phyloP scores from a whole-genome alignment of 2,113 vertebrate genomes.

The Tachysurus fulvidraco region DNA sequence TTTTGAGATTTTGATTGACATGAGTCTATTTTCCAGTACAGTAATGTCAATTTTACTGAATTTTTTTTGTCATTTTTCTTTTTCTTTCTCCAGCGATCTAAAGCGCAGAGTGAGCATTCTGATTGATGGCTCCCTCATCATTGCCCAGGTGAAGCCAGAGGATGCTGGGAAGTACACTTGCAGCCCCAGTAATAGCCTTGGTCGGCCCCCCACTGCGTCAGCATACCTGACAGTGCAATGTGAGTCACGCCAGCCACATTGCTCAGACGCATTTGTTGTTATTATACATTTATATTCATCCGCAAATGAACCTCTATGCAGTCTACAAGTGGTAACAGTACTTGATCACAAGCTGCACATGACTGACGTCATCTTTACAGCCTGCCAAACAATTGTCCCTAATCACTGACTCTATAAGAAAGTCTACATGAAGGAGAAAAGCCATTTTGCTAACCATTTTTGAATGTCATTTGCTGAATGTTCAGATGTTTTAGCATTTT shows the following conservation, averaged over 20 bases:
- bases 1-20: not conserved
- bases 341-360: not conserved
- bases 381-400: not conserved
- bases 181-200: conserved; percentile 96
- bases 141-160: conserved; percentile 93
- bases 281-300: not conserved
- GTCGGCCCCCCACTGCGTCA: conserved; percentile 90
- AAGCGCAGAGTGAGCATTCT: conserved; percentile 96
- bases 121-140: conserved; percentile 94
- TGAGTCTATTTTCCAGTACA: not conserved
- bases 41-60: not conserved
- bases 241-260: conserved; percentile 72
- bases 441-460: not conserved
- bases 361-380: not conserved
- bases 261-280: not conserved
- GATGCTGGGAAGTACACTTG: conserved; percentile 96
- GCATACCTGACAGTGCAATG: conserved; percentile 95
- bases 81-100: conserved; percentile 77
- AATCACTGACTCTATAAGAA: not conserved
- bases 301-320: not conserved
- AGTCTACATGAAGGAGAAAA: not conserved
- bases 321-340: not conserved
- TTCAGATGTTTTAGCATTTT: not conserved
- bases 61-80: not conserved
- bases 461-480: not conserved